Base-by-base conservation (phyloP, 2,888 invertebrate species). In the Himalopsyche japonica region DNA sequence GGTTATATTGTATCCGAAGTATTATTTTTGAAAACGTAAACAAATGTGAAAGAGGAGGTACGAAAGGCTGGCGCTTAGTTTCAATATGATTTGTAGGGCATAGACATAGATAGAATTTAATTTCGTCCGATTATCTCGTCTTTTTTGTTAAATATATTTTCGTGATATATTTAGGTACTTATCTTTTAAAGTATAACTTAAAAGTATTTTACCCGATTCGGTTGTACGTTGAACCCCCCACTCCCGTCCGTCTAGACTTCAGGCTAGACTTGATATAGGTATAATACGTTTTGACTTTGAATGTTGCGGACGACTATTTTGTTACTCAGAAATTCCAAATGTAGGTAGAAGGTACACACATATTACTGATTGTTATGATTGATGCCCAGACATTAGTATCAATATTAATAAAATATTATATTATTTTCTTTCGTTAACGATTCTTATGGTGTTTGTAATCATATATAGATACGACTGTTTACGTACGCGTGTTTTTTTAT, bases 221-320 rank as follows among this genome's bases (percentile, higher is more conserved):
- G n/a, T 27, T 76, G 76, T 76, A 76, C 81, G 81, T 30, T 81
- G 81, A 81, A 81, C 81, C 48, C 81, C 81, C 81, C 81, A 81
- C 43, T 30, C 81, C 48, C 30, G 49, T 15, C 76, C 81, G 81
- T 76, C 81, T 81, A 81, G 81, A 81, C 81, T 81, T 81, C 15
- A 70, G 70, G 70, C 70, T 70, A 70, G 70, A 70, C 70, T 70
- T 70, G 4, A 30, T 70, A 15, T 57, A 70, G 70, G 70, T 70
- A 70, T 70, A 70, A 30, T 70, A 27, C 30, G 70, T 70, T 70
- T 70, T 70, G 70, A 70, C 70, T 70, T 70, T 70, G 70, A 70
- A 70, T 70, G 70, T 70, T 70, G 70, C 24, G 70, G 70, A 70
- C 70, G 70, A 70, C 30, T 70, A 70, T 70, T 57, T 70, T 70